phyloP scores from a whole-genome alignment of 2,113 vertebrate genomes.

The Procavia capensis region DNA sequence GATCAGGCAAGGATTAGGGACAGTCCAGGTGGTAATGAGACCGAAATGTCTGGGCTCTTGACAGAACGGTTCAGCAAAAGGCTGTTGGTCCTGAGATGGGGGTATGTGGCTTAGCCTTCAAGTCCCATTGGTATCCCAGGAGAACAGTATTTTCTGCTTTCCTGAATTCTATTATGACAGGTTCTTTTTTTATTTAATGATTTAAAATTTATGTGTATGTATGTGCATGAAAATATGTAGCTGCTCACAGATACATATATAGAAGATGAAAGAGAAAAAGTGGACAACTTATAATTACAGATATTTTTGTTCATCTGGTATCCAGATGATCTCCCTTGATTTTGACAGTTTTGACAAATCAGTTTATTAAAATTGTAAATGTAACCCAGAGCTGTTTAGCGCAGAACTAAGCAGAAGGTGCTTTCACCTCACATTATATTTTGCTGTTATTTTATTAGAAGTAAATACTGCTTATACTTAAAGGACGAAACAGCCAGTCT shows the following conservation, averaged over 20 bases:
- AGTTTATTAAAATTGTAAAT: constrained; percentile 89
- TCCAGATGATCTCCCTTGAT: constrained; percentile 89
- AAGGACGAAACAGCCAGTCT: constrained; percentile 82
- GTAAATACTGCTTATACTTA: constrained; percentile 83
- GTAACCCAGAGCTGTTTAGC: constrained; percentile 84
- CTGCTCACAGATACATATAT: constrained; percentile 79
- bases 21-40: constrained; percentile 30
- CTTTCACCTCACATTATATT: constrained; percentile 79
- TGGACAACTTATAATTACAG: constrained; percentile 88
- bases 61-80: constrained; percentile 40
- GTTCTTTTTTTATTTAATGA: constrained; percentile 53
- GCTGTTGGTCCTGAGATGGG: background rate
- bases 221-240: constrained; percentile 79
- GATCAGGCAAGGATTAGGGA: background rate
- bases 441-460: constrained; percentile 84
- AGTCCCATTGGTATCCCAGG: constrained; percentile 55
- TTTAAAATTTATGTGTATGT: constrained; percentile 81
- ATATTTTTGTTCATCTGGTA: constrained; percentile 88
- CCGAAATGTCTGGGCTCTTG: constrained; percentile 58
- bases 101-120: background rate
- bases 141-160: constrained; percentile 76
- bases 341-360: constrained; percentile 90
- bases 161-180: constrained; percentile 75
- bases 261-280: constrained; percentile 88
- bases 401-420: constrained; percentile 67